These are phyloP conservation scores for Cydia pomonella DNA, from an alignment of 1,140 invertebrate species.

Conservation along the genomic window DNA sequence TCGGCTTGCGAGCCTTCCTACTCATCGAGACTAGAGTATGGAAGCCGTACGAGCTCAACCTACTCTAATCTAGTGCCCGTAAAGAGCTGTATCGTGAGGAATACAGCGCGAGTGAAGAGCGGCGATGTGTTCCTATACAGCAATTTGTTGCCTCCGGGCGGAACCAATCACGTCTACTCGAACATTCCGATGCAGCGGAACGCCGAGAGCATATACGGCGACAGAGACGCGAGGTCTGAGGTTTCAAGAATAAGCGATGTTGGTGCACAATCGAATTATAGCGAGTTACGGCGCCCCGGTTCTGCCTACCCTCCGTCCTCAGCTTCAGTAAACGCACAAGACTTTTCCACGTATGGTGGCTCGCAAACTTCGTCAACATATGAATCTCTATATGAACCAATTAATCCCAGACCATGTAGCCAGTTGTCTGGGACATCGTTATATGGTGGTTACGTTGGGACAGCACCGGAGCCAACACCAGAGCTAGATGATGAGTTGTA, in stretches of 20 bases:
- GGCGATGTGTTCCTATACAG: conserved; percentile 81
- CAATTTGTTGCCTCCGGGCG: conserved; percentile 78
- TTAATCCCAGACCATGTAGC: conserved; percentile 92
- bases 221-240: conserved; percentile 72
- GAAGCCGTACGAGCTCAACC: conserved; percentile 70
- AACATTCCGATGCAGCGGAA: conserved; percentile 72
- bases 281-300: conserved; percentile 86
- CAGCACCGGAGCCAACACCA: conserved; percentile 91
- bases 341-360: conserved; percentile 85
- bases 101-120: conserved; percentile 70
- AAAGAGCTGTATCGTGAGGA: conserved; percentile 79
- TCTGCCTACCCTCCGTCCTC: conserved; percentile 75
- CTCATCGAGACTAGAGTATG: conserved; percentile 71
- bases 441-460: conserved; percentile 87
- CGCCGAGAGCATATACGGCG: conserved; percentile 71
- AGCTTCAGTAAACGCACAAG: conserved; percentile 76
- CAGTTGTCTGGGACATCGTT: conserved; percentile 88
- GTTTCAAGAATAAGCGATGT: conserved; percentile 70
- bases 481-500: conserved; percentile 86
- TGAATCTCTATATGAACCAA: conserved; percentile 95
- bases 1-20: conserved; percentile 77
- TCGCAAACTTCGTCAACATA: conserved; percentile 88
- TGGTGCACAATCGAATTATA: conserved; percentile 87
- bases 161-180: conserved; percentile 78
- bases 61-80: conserved; percentile 77